Evolutionary conservation across 2,797 vertebrate genomes (phyloP).

Genomic region (Gobionotothen gibberifrons): DNA sequence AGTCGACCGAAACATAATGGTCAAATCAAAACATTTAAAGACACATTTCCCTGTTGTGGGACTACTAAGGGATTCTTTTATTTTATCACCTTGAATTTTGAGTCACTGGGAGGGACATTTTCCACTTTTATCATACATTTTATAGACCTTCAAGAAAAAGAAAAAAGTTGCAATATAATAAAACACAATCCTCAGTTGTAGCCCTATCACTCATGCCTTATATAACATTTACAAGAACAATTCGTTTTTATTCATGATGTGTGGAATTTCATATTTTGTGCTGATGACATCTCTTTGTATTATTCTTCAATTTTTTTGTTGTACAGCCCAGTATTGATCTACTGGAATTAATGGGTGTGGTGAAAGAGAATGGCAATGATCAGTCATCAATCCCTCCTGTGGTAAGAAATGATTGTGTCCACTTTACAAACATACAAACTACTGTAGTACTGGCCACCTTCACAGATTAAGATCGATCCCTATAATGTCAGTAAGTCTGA

Average conservation of each 20-base stretch:
- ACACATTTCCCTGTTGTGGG: too few relatives aligned
- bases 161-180: too few relatives aligned
- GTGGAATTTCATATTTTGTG: not conserved
- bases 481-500: not conserved
- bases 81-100: too few relatives aligned
- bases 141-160: too few relatives aligned
- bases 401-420: constrained; percentile 65
- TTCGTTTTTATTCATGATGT: not conserved
- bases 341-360: constrained; percentile 79
- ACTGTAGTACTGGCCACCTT: not conserved
- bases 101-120: too few relatives aligned
- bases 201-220: not conserved
- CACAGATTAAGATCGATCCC: not conserved
- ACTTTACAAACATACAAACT: not conserved
- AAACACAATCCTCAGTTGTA: too few relatives aligned
- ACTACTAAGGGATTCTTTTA: too few relatives aligned
- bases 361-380: constrained; percentile 79
- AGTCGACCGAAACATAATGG: too few relatives aligned
- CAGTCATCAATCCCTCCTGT: constrained; percentile 65
- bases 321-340: constrained; percentile 83
- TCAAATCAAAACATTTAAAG: too few relatives aligned
- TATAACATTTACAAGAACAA: not conserved
- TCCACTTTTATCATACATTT: too few relatives aligned
- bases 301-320: constrained; percentile 33
- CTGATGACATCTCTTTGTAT: not conserved